These are phyloP conservation scores for Eurypyga helias DNA, from an alignment of 2,113 vertebrate species.

Conservation along the genomic window DNA sequence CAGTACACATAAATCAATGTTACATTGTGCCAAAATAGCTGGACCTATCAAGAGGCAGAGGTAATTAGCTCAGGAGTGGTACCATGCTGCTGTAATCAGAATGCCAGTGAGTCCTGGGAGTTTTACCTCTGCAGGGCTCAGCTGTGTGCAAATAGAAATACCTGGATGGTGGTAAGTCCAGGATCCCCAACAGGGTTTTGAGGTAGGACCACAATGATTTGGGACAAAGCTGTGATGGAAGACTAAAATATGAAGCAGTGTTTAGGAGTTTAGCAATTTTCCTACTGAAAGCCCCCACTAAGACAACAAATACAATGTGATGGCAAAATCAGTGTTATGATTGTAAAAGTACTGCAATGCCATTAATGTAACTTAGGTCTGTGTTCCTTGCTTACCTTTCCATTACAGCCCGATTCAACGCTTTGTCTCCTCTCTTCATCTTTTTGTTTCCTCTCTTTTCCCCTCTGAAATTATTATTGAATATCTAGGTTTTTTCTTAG, in stretches of 20 bases:
- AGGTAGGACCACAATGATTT: background rate
- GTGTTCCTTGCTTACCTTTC: background rate
- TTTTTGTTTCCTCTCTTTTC: background rate
- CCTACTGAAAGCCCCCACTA: background rate
- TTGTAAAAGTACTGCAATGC: background rate
- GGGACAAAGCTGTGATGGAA: background rate
- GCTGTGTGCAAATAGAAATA: background rate
- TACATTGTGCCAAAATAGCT: background rate
- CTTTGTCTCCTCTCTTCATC: background rate
- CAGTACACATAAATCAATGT: rapidly evolving
- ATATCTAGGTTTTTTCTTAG: background rate
- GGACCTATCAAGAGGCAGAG: background rate
- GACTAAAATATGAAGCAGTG: background rate
- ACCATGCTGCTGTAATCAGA: background rate
- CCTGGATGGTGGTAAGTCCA: background rate
- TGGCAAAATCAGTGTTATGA: background rate
- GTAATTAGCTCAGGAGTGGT: background rate
- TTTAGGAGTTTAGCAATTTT: background rate
- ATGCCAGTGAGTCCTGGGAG: background rate
- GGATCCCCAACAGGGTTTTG: background rate
- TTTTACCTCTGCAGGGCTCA: background rate
- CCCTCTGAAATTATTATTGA: background rate
- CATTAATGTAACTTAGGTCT: background rate
- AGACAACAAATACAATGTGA: background rate
- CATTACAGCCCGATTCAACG: background rate